Evolutionary conservation across 1,140 invertebrate species (phyloP).

Genomic region (Brachystomella parvula): DNA sequence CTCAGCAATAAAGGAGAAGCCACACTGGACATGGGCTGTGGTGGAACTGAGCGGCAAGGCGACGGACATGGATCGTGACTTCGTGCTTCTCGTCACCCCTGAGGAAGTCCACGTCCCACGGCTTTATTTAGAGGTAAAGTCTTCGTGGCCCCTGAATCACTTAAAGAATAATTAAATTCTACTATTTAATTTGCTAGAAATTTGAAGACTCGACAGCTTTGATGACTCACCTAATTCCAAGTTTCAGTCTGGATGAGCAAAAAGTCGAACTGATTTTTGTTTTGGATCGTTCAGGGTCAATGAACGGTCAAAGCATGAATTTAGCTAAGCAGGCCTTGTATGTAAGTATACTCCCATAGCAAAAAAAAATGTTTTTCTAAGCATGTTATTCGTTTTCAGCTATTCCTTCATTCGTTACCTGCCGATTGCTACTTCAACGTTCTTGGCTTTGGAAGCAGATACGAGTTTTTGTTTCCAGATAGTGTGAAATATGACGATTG

Average conservation of each 20-base stretch:
- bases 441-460: conserved; percentile 22
- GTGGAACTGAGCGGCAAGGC: conserved; percentile 27
- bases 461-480: conserved; percentile 13
- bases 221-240: conserved; percentile 36
- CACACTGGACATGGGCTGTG: conserved; percentile 19
- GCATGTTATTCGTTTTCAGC: conserved; percentile 14
- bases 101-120: conserved; percentile 31
- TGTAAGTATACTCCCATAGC: not conserved
- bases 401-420: conserved; percentile 27
- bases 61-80: conserved; percentile 38
- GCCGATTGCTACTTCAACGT: conserved; percentile 24
- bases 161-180: no score
- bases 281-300: conserved; percentile 34
- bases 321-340: not conserved
- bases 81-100: conserved; percentile 33
- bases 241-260: conserved; percentile 33
- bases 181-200: no score
- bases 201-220: conserved; percentile 14
- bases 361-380: not conserved
- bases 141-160: no score
- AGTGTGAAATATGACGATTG: conserved; percentile 20
- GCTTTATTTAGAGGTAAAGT: conserved; percentile 33
- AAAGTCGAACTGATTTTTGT: conserved; percentile 40
- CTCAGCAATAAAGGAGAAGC: conserved; percentile 17
- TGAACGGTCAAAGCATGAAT: not conserved